Evolutionary conservation across 2,113 vertebrate species (phyloP).

Genomic region (Phrynosoma platyrhinos): DNA sequence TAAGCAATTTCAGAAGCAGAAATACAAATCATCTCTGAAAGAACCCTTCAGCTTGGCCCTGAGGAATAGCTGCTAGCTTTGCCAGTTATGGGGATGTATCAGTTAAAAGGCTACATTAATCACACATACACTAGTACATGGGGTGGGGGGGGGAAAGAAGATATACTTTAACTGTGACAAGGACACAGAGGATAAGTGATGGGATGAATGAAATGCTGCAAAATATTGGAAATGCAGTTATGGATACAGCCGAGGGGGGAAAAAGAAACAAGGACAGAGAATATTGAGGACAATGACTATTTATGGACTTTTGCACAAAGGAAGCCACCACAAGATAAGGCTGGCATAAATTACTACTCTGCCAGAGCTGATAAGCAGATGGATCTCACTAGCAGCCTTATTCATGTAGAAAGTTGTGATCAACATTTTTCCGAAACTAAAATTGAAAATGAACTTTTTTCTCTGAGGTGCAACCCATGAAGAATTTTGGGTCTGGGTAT

Average conservation of each 20-base stretch:
- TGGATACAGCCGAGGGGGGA: not conserved
- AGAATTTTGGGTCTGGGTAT: not conserved
- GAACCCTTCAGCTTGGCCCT: slow-evolving; percentile 50
- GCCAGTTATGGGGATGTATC: slow-evolving; percentile 45
- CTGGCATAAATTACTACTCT: not conserved
- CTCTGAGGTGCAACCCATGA: not conserved
- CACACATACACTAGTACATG: not conserved
- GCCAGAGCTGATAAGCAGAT: not conserved
- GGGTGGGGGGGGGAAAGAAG: not conserved
- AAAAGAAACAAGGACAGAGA: not conserved
- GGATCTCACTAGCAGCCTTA: too few relatives aligned
- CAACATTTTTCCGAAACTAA: not conserved
- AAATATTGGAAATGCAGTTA: slow-evolving; percentile 19
- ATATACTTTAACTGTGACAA: slow-evolving; percentile 6
- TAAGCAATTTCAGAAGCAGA: slow-evolving; percentile 63
- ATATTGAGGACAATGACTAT: accelerated
- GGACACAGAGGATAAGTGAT: not conserved
- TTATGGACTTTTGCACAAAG: not conserved
- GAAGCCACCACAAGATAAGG: not conserved
- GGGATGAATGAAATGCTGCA: not conserved
- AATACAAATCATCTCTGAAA: slow-evolving; percentile 56
- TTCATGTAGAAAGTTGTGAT: not conserved
- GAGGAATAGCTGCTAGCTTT: slow-evolving; percentile 60
- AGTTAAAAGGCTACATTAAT: slow-evolving; percentile 22
- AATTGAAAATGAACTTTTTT: not conserved